phyloP scores from a whole-genome alignment of 2,888 invertebrate species.

The Cylindroiulus punctatus region DNA sequence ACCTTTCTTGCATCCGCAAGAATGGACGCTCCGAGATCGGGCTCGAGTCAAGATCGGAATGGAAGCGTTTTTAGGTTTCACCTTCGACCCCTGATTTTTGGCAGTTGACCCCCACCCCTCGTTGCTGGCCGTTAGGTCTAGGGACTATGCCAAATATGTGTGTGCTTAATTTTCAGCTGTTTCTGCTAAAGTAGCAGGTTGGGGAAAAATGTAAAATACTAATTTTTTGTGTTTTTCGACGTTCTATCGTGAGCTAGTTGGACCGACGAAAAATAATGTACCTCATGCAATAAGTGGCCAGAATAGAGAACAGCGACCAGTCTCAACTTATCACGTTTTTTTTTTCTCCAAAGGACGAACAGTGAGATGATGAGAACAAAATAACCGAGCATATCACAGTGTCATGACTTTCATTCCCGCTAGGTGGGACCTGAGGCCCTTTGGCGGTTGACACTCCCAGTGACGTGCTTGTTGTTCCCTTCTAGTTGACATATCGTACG shows the following conservation, averaged over 20 bases:
- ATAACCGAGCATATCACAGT: slow-evolving; percentile 26
- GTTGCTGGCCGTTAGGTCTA: slow-evolving; percentile 43
- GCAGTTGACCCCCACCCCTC: background rate
- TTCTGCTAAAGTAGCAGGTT: background rate
- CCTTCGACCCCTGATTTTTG: background rate
- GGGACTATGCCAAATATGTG: slow-evolving; percentile 15
- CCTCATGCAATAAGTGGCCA: slow-evolving; percentile 52
- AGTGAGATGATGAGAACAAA: slow-evolving; percentile 8
- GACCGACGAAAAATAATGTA: slow-evolving; percentile 39
- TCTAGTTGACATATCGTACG: slow-evolving; percentile 42
- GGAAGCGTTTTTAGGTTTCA: background rate
- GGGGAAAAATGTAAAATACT: background rate
- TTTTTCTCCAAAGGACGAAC: background rate
- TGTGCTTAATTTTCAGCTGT: slow-evolving; percentile 8
- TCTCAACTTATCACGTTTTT: slow-evolving; percentile 44
- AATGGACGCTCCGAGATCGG: background rate
- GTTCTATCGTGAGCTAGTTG: background rate
- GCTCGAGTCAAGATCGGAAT: background rate
- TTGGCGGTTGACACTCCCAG: background rate
- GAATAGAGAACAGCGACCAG: background rate
- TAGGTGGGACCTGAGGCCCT: background rate
- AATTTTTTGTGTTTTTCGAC: background rate
- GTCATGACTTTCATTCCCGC: background rate
- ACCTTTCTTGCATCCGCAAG: background rate
- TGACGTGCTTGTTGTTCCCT: slow-evolving; percentile 35